Evolutionary conservation across 2,797 vertebrate species (phyloP).

Genomic region (Phrynocephalus vlangalii): DNA sequence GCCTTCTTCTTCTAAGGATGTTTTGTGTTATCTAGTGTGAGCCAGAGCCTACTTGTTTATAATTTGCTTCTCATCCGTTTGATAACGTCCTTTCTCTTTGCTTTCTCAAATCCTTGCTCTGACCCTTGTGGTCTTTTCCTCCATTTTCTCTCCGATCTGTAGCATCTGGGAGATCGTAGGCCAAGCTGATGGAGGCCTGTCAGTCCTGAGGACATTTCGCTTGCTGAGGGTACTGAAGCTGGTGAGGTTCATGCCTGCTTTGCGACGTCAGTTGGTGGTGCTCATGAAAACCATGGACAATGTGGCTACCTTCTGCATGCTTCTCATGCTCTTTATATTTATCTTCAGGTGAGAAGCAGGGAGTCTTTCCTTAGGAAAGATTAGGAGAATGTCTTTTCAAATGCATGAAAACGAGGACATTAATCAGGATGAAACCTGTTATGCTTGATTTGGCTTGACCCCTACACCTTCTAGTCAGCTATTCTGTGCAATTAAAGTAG

Average conservation of each 20-base stretch:
- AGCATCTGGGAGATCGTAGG: constrained; percentile 95
- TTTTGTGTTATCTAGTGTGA: too few relatives aligned
- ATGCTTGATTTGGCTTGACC: background rate
- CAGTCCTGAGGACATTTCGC: constrained; percentile 93
- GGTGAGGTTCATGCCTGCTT: constrained; percentile 95
- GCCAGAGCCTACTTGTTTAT: too few relatives aligned
- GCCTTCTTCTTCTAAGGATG: too few relatives aligned
- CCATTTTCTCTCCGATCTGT: background rate
- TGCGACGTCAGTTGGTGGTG: constrained; percentile 95
- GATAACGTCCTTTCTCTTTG: background rate
- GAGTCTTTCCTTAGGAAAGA: background rate
- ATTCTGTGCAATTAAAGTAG: background rate
- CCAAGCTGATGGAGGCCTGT: constrained; percentile 93
- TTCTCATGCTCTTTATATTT: constrained; percentile 97
- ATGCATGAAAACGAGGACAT: background rate
- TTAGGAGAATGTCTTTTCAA: too few relatives aligned
- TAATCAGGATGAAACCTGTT: background rate
- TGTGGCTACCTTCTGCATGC: constrained; percentile 98
- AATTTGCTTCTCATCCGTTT: background rate
- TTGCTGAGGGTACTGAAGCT: constrained; percentile 94
- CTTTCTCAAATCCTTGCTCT: accelerated
- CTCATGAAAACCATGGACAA: constrained; percentile 99
- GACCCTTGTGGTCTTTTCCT: background rate
- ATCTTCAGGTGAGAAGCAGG: constrained; percentile 89
- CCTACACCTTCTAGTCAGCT: background rate